Percentiles rank a stretch among this genome's conserved stretches.
Evolutionary conservation across 2,888 invertebrate species (phyloP).

Genomic region (Orthosia incerta): DNA sequence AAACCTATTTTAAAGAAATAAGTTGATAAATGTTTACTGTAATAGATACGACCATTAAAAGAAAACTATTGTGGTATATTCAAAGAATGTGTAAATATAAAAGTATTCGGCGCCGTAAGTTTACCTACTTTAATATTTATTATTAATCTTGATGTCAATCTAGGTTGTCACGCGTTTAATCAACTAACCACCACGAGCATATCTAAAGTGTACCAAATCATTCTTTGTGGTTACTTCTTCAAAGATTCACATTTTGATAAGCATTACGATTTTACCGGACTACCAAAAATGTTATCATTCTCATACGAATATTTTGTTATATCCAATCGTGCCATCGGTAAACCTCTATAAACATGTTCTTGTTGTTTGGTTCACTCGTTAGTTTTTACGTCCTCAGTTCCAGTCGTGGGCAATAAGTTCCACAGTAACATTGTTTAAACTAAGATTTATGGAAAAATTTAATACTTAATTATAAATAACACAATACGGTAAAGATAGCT

Average conservation of each 20-base stretch:
- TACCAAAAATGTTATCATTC: neutral
- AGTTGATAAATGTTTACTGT: neutral
- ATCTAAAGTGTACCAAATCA: neutral
- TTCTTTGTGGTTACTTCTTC: neutral
- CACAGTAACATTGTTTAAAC: too few relatives aligned
- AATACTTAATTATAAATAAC: neutral
- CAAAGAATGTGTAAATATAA: slow-evolving; percentile 22
- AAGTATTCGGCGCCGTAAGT: neutral
- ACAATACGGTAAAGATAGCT: neutral
- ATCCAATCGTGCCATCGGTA: neutral
- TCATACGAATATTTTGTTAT: neutral
- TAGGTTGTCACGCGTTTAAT: slow-evolving; percentile 2
- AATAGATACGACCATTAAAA: slow-evolving; percentile 9
- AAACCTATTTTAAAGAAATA: neutral
- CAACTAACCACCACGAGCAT: neutral
- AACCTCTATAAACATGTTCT: neutral
- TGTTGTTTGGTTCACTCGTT: too few relatives aligned
- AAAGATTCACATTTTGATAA: neutral
- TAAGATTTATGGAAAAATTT: too few relatives aligned
- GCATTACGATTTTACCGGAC: neutral
- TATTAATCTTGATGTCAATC: slow-evolving; percentile 3
- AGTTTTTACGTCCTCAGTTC: too few relatives aligned
- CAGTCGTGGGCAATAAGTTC: too few relatives aligned
- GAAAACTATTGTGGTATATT: neutral
- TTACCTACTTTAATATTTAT: slow-evolving; percentile 13